Conservation (phyloP, 2,888 invertebrate genomes). For the Polydrusus cervinus region DNA sequence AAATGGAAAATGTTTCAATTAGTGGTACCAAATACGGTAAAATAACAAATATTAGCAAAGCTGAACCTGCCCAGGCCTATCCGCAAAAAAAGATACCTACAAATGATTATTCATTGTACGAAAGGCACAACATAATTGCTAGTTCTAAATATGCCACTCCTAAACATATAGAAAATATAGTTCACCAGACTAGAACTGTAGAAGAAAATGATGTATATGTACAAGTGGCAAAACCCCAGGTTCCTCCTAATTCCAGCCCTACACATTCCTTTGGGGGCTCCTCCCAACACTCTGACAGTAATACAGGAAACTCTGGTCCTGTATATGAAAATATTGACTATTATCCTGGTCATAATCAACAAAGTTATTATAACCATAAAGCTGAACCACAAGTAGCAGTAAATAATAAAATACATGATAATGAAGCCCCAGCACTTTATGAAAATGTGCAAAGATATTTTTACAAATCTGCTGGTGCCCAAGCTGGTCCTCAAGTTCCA, state of each 20-base stretch:
- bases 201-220: constrained; percentile 71
- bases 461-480: constrained; percentile 64
- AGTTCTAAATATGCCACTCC: constrained; percentile 86
- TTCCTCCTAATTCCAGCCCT: constrained; percentile 71
- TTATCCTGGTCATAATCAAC: constrained; percentile 75
- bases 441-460: constrained; percentile 68
- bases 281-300: constrained; percentile 53
- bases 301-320: constrained; percentile 70
- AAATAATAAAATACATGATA: constrained; percentile 68
- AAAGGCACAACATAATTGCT: constrained; percentile 83
- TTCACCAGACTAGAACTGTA: constrained; percentile 65
- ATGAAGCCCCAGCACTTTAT: constrained; percentile 74
- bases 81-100: constrained; percentile 69
- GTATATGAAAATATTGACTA: constrained; percentile 91
- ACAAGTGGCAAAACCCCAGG: constrained; percentile 70
- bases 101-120: constrained; percentile 76
- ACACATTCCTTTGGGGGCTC: constrained; percentile 76
- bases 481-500: constrained; percentile 70
- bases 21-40: constrained; percentile 68
- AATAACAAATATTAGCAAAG: constrained; percentile 65
- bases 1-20: constrained; percentile 48
- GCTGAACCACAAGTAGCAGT: constrained; percentile 87
- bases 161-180: constrained; percentile 80
- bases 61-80: constrained; percentile 69
- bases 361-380: constrained; percentile 75